phyloP scores from a whole-genome alignment of 2,797 vertebrate genomes.

The Alcedo atthis region DNA sequence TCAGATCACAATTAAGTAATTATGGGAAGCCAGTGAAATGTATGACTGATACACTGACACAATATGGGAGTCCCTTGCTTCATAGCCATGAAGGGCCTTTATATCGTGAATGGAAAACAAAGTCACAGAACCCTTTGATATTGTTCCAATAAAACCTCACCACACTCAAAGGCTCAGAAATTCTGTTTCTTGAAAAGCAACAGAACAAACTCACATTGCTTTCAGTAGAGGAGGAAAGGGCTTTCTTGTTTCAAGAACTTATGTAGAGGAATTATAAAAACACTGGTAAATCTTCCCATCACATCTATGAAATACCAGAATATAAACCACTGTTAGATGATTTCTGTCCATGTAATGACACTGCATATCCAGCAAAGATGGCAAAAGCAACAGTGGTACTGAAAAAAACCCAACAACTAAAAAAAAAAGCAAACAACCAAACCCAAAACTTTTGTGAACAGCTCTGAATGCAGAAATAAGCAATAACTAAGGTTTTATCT shows the following conservation, averaged over 20 bases:
- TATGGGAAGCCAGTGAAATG: not conserved
- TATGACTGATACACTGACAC: not conserved
- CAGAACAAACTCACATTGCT: not conserved
- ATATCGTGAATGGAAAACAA: not conserved
- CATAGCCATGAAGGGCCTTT: not conserved
- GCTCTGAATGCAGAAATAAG: not conserved
- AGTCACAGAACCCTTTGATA: constrained; percentile 1
- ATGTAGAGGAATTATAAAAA: not conserved
- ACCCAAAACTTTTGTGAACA: not conserved
- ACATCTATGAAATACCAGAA: not conserved
- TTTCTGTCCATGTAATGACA: not conserved
- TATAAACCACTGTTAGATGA: not conserved
- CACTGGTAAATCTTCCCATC: not conserved
- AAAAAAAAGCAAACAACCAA: too few species aligned
- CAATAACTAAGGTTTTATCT: not conserved
- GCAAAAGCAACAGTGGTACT: not conserved
- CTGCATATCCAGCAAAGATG: not conserved
- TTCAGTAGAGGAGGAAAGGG: not conserved
- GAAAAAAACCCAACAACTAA: too few species aligned
- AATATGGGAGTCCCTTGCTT: not conserved
- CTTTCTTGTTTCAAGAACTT: not conserved
- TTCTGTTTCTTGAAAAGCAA: constrained; percentile 40
- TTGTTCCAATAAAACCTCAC: not conserved
- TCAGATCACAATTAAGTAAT: not conserved
- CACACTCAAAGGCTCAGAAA: constrained; percentile 18